Base-by-base conservation (phyloP, 2,797 vertebrate genomes). In the Enteromius fasciolatus region DNA sequence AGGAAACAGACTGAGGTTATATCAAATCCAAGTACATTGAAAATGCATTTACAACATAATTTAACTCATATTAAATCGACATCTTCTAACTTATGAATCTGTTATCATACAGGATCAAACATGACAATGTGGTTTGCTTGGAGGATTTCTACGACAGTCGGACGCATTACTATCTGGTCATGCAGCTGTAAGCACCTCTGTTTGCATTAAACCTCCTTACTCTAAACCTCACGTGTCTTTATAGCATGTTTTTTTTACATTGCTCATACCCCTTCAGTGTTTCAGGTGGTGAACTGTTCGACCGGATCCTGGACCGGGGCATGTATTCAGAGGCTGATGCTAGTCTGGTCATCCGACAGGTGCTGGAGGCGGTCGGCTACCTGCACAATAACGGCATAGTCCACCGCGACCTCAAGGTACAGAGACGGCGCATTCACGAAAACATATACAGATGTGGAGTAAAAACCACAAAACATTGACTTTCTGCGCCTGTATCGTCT, bases 211-310 rank as follows among this genome's bases (percentile, higher is more conserved):
- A 2, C 7, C n/a, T 2, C 17, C 0, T 28, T 25, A 59, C n/a
- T 50, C 6, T 20, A 33, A 17, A 39, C 18, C n/a, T 57, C 9
- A 2, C 25, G 14, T 54, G 23, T 48, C 1, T 75, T 54, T 36
- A 36, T 25, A 6, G 25, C 33, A n/a, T 63, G 48, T 74, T 4
- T 5, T 67, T 68, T 14, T 46, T 46, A 59, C 44, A 41, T 18
- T 64, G n/a, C 69, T 81, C 46, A 9, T 68, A 1, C 67, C 11
- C 59, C 0, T 0, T 46, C 91, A 99, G 98, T 0, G 97, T 99
- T 72, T 95, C 97, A 0, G 98, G 98, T 2, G 98, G 98, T 0
- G 98, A 99, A 90, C 94, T 99, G 36, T 99, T 99, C n/a, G 97
- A 99, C 90, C 96, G 98, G 0, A 99, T 99, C n/a, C 90, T 99